phyloP scores from a whole-genome alignment of 2,113 vertebrate species.

The Ivindomyrus marchei region DNA sequence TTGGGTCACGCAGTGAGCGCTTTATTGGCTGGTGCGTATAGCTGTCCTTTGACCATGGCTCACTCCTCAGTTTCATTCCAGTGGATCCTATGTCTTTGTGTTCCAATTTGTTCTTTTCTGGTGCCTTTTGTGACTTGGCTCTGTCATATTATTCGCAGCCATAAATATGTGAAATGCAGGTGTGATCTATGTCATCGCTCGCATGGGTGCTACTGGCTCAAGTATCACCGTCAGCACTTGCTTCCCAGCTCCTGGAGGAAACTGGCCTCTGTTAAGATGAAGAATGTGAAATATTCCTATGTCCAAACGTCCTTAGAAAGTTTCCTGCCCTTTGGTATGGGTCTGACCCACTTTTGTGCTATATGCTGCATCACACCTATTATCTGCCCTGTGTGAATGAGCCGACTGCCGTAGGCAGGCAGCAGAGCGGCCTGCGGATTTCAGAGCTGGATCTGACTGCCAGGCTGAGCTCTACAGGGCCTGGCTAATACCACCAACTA shows the following conservation, averaged over 20 bases:
- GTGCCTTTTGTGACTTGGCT: background rate
- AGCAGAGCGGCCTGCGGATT: constrained; percentile 41
- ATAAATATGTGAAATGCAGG: background rate
- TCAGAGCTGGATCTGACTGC: constrained; percentile 29
- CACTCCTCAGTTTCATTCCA: background rate
- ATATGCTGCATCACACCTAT: constrained; percentile 21
- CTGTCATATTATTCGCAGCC: background rate
- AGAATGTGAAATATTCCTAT: background rate
- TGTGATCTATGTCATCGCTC: background rate
- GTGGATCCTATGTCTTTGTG: background rate
- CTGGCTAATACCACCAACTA: background rate
- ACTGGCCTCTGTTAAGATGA: background rate
- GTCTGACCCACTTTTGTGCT: constrained; percentile 33
- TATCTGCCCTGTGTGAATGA: constrained; percentile 30
- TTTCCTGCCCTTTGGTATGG: constrained; percentile 11
- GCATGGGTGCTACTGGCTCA: background rate
- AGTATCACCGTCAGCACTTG: background rate
- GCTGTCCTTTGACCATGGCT: background rate
- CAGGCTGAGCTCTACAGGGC: constrained; percentile 31
- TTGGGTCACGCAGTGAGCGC: background rate
- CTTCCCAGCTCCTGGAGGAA: background rate
- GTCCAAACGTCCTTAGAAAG: constrained; percentile 13
- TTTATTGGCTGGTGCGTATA: background rate
- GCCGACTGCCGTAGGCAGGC: constrained; percentile 32
- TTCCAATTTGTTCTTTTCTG: background rate